A percentile compares a stretch with the other conserved stretches of the same genome.
Conservation (phyloP, 2,797 vertebrate species). For the Pterois miles region DNA sequence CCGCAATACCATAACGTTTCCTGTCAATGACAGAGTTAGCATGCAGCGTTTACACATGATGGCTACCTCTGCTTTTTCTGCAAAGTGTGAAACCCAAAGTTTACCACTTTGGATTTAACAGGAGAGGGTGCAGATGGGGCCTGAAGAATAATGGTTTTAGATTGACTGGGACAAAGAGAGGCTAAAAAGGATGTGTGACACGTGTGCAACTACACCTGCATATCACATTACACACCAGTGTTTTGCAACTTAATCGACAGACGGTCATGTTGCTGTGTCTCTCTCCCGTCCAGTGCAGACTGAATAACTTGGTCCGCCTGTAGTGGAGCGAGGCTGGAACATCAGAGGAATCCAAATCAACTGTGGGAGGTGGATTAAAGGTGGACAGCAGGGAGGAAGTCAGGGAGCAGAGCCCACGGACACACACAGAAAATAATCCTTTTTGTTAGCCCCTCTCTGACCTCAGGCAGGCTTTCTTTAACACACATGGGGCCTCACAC, state of each 20-base stretch:
- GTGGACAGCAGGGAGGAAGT: constrained; percentile 29
- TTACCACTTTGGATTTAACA: too few relatives aligned
- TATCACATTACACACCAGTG: not conserved
- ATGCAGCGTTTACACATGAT: too few relatives aligned
- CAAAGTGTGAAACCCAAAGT: too few relatives aligned
- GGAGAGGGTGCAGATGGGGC: not conserved
- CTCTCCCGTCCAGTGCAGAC: not conserved
- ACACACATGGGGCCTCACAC: not conserved
- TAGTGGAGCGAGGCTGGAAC: not conserved
- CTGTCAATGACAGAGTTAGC: too few relatives aligned
- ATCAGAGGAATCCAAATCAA: constrained; percentile 42
- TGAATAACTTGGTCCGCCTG: not conserved
- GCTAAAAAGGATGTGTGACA: not conserved
- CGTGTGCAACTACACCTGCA: not conserved
- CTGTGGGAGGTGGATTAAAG: constrained; percentile 40
- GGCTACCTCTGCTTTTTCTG: too few relatives aligned
- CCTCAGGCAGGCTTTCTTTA: constrained; percentile 34
- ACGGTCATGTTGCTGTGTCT: not conserved
- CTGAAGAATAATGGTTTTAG: too few relatives aligned
- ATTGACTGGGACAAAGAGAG: not conserved
- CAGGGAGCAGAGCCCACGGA: not conserved
- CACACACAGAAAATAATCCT: constrained; percentile 28
- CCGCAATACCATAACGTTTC: too few relatives aligned
- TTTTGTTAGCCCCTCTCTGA: constrained; percentile 50
- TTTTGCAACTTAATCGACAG: not conserved